Conservation (phyloP, 2,797 vertebrate species). For the Gymnoscopelus braueri region DNA sequence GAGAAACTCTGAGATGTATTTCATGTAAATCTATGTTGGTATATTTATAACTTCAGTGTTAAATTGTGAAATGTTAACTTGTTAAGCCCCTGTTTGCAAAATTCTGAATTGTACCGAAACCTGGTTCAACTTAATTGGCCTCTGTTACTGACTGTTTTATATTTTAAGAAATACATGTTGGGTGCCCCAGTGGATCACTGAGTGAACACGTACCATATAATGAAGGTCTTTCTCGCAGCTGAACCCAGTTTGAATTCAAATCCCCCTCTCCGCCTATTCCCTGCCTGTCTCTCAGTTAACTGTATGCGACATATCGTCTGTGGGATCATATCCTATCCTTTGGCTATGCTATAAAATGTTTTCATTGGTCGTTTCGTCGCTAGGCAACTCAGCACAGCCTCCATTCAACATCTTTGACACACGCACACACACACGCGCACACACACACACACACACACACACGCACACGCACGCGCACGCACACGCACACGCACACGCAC, state of each 20-base stretch:
- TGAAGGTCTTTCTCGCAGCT: no score
- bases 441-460: no score
- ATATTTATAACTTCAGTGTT: not conserved
- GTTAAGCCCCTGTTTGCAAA: conserved; percentile 42
- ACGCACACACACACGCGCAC: conserved; percentile 17
- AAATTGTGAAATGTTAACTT: conserved; percentile 13
- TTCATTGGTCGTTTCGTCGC: conserved; percentile 69
- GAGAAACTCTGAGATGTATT: not conserved
- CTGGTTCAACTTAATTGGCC: not conserved
- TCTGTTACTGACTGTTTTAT: not conserved
- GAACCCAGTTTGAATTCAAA: no score
- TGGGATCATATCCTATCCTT: not conserved
- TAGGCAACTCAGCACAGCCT: conserved; percentile 61
- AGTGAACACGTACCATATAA: no score
- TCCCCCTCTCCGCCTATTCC: no score
- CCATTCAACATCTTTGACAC: conserved; percentile 47
- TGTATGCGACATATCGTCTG: no score
- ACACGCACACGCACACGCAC: conserved; percentile 9
- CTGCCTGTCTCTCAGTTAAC: no score
- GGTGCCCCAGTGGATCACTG: no score
- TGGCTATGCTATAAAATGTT: conserved; percentile 2
- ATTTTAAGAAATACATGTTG: no score
- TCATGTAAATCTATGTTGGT: not conserved
- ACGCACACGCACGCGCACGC: no score
- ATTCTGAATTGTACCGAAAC: conserved; percentile 1